phyloP scores from a whole-genome alignment of 1,140 invertebrate genomes.

The Trachymyrmex septentrionalis region DNA sequence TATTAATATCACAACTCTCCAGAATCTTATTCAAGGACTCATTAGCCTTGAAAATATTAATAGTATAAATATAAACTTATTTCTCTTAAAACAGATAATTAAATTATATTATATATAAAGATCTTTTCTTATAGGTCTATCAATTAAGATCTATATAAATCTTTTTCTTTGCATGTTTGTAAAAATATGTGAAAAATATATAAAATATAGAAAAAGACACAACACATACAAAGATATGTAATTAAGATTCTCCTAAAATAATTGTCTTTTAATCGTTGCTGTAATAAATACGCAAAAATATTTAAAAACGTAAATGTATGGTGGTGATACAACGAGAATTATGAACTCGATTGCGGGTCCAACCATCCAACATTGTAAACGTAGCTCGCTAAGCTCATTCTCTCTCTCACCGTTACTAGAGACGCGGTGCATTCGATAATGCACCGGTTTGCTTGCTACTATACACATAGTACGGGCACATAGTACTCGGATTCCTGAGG shows the following conservation, averaged over 20 bases:
- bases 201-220: neutral
- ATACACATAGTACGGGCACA: conserved; percentile 4
- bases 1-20: neutral
- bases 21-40: neutral
- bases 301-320: neutral
- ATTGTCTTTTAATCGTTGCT: neutral
- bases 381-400: neutral
- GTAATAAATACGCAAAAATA: neutral
- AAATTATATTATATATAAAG: neutral
- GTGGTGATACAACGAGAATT: neutral
- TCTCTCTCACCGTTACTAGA: conserved; percentile 21
- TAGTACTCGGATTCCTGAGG: conserved; percentile 45
- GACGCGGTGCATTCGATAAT: conserved; percentile 58
- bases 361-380: neutral
- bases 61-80: neutral
- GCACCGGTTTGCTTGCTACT: conserved; percentile 47
- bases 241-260: neutral
- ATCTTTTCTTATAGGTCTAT: too few relatives aligned
- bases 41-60: conserved; percentile 5
- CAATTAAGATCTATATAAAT: neutral
- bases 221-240: neutral
- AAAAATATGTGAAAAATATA: neutral
- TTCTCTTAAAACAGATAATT: neutral
- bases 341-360: neutral
- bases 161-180: neutral